Evolutionary conservation across 2,888 invertebrate species (phyloP).

Genomic region (Xiphydria camelus): DNA sequence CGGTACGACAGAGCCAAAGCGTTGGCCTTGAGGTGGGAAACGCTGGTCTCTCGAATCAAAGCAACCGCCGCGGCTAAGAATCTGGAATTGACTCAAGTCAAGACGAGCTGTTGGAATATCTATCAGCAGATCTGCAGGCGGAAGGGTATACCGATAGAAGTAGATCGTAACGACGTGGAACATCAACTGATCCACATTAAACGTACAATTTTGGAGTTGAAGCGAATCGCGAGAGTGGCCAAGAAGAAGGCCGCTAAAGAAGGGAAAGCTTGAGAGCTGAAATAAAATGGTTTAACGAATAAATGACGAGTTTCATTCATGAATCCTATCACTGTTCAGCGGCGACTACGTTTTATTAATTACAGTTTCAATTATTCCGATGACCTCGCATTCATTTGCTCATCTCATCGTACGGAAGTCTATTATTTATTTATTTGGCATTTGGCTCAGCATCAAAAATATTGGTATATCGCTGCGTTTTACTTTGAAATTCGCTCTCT

Average conservation of each 20-base stretch:
- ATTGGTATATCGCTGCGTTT: too few relatives aligned
- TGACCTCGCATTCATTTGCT: too few relatives aligned
- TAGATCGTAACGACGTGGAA: conserved; percentile 62
- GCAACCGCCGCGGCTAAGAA: conserved; percentile 62
- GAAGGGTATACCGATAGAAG: conserved; percentile 56
- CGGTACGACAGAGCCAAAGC: conserved; percentile 65
- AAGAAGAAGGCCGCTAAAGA: conserved; percentile 57
- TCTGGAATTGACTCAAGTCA: conserved; percentile 64
- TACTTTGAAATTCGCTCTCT: not conserved
- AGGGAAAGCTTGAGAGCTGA: too few relatives aligned
- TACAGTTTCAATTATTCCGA: too few relatives aligned
- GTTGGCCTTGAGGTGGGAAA: conserved; percentile 66
- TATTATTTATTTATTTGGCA: too few relatives aligned
- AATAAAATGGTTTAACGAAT: too few relatives aligned
- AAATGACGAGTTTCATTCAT: too few relatives aligned
- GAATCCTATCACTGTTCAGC: too few relatives aligned
- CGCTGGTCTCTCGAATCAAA: conserved; percentile 64
- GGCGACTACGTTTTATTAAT: too few relatives aligned
- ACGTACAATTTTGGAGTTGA: conserved; percentile 63
- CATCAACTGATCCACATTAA: conserved; percentile 67
- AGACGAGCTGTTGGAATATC: conserved; percentile 64
- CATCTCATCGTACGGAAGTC: too few relatives aligned
- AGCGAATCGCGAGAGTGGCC: conserved; percentile 60
- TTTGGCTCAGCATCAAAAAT: too few relatives aligned
- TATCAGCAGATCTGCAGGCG: conserved; percentile 67